Evolutionary conservation across 2,888 invertebrate species (phyloP).

Genomic region (Tillus elongatus): DNA sequence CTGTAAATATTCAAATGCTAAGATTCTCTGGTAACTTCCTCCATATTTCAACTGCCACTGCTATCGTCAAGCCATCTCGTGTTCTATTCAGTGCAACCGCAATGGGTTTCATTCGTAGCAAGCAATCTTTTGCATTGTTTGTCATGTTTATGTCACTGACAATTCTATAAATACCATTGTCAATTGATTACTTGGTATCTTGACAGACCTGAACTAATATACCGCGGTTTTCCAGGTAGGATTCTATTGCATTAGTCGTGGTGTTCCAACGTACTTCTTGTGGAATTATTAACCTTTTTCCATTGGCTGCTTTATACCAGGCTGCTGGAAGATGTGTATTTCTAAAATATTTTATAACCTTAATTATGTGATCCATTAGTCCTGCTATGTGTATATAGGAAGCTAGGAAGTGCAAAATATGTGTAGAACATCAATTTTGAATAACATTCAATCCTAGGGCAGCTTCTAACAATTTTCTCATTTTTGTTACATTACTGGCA

Average conservation of each 20-base stretch:
- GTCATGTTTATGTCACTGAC: too few relatives aligned
- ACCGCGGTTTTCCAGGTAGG: constrained; percentile 8
- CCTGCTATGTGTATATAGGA: constrained; percentile 16
- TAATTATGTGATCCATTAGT: constrained; percentile 12
- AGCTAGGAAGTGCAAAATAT: constrained; percentile 18
- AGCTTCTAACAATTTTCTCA: too few relatives aligned
- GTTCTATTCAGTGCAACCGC: constrained; percentile 15
- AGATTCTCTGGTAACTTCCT: constrained; percentile 17
- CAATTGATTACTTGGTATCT: constrained; percentile 10
- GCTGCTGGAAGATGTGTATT: constrained; percentile 17
- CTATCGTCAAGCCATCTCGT: constrained; percentile 15
- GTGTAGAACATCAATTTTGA: constrained; percentile 7
- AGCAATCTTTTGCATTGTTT: too few relatives aligned
- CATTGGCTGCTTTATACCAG: constrained; percentile 15
- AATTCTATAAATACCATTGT: constrained; percentile 7
- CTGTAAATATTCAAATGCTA: too few relatives aligned
- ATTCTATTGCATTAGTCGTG: constrained; percentile 6
- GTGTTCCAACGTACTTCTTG: constrained; percentile 17
- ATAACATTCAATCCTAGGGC: too few relatives aligned
- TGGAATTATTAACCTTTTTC: constrained; percentile 17
- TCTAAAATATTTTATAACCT: constrained; percentile 18
- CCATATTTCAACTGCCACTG: constrained; percentile 19
- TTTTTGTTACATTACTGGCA: too few relatives aligned
- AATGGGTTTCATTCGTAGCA: constrained; percentile 16
- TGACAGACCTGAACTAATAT: constrained; percentile 10